A percentile compares a stretch with the other conserved stretches of the same genome.
These are phyloP conservation scores for Melanotaenia boesemani DNA, from an alignment of 2,797 vertebrate species.

Conservation along the genomic window DNA sequence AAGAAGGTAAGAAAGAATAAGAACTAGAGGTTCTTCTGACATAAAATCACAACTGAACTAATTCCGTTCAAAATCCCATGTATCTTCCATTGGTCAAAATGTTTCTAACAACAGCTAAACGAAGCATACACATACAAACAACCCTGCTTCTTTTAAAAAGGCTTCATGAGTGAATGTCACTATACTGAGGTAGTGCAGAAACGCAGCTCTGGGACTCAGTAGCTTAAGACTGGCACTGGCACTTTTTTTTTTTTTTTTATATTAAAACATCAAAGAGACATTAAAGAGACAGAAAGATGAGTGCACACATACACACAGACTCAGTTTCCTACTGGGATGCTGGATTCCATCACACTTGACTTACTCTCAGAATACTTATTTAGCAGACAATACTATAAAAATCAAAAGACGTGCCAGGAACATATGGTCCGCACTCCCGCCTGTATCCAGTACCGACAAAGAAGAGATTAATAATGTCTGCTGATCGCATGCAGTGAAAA, in stretches of 20 bases:
- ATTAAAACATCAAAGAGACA: constrained; percentile 70
- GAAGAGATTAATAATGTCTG: constrained; percentile 49
- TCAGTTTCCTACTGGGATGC: constrained; percentile 26
- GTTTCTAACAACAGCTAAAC: neutral
- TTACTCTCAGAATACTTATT: constrained; percentile 47
- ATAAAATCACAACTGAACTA: neutral
- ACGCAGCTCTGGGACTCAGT: constrained; percentile 37
- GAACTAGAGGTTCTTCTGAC: neutral
- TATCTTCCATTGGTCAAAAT: constrained; percentile 9
- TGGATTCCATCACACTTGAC: constrained; percentile 58
- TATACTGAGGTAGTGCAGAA: constrained; percentile 35
- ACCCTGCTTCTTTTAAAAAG: constrained; percentile 21
- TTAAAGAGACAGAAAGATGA: constrained; percentile 46
- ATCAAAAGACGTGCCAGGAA: constrained; percentile 48
- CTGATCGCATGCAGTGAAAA: constrained; percentile 44
- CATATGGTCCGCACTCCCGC: constrained; percentile 22
- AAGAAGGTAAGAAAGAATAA: neutral
- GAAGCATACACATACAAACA: constrained; percentile 33
- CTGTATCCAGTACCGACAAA: constrained; percentile 35
- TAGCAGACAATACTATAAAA: constrained; percentile 53
- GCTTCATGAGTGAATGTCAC: constrained; percentile 39
- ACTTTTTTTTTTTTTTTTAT: constrained; percentile 16
- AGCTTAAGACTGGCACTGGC: constrained; percentile 39
- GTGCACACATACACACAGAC: constrained; percentile 16
- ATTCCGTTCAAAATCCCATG: neutral